A percentile compares a stretch with the other conserved stretches of the same genome.
Evolutionary conservation across 2,113 vertebrate genomes (phyloP).

Genomic region (Plectropomus leopardus): DNA sequence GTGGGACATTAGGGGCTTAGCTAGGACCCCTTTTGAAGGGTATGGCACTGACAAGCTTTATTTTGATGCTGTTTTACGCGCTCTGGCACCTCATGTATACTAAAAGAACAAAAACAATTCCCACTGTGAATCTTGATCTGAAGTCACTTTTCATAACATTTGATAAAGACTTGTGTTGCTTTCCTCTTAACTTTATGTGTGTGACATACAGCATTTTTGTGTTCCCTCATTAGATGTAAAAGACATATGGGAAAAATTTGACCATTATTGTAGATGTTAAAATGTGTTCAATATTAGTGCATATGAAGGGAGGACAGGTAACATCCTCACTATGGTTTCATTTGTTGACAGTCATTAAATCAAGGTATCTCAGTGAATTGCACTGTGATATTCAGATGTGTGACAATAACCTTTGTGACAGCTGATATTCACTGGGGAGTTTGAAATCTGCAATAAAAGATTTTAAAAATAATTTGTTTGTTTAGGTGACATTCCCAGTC

Average conservation of each 20-base stretch:
- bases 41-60: no score
- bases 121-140: no score
- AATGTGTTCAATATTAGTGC: neutral
- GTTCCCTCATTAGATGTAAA: neutral
- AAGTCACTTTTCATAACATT: neutral
- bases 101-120: no score
- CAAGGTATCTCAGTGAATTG: neutral
- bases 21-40: no score
- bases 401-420: neutral
- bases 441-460: neutral
- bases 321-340: no score
- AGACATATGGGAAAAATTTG: neutral
- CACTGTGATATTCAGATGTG: no score
- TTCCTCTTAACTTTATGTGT: neutral
- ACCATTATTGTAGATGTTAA: neutral
- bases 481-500: slow-evolving; percentile 86
- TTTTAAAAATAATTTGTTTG: neutral
- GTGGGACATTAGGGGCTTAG: no score
- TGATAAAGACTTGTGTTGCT: neutral
- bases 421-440: neutral
- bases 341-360: neutral
- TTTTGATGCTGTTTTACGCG: no score
- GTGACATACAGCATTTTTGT: neutral
- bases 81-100: no score
- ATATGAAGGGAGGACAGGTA: no score